Evolutionary conservation across 2,888 invertebrate species (phyloP).

Genomic region (Alentia gelatinosa): DNA sequence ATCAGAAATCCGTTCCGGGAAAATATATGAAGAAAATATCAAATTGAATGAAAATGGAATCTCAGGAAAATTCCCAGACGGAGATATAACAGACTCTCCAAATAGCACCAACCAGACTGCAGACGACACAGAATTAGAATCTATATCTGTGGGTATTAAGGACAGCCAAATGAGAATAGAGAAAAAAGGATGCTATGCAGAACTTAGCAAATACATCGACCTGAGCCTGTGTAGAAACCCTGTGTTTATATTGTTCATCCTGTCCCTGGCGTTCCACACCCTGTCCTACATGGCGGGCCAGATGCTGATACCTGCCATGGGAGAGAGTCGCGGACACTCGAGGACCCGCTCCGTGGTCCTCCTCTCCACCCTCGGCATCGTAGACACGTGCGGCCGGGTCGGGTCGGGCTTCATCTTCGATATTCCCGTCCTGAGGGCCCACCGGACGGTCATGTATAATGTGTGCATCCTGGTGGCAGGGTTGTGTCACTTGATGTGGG

Average conservation of each 20-base stretch:
- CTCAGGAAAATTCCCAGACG: neutral
- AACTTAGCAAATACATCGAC: slow-evolving; percentile 50
- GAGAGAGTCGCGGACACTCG: slow-evolving; percentile 64
- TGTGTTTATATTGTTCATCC: slow-evolving; percentile 25
- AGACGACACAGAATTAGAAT: too few species aligned
- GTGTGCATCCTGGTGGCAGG: slow-evolving; percentile 65
- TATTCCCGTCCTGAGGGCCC: slow-evolving; percentile 64
- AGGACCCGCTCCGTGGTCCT: slow-evolving; percentile 84
- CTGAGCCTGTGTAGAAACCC: neutral
- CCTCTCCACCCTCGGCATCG: slow-evolving; percentile 92
- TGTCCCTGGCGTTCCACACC: slow-evolving; percentile 44
- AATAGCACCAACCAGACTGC: neutral
- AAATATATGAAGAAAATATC: neutral
- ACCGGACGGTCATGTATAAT: slow-evolving; percentile 66
- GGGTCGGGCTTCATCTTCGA: slow-evolving; percentile 68
- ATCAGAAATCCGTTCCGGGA: neutral
- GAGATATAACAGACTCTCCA: too few species aligned
- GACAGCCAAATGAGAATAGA: neutral
- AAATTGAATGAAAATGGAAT: neutral
- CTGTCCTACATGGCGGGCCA: slow-evolving; percentile 65
- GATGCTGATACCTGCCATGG: slow-evolving; percentile 68
- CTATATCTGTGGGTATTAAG: neutral
- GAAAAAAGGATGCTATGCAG: neutral
- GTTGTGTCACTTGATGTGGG: slow-evolving; percentile 63
- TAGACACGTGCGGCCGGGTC: slow-evolving; percentile 94